These are phyloP conservation scores for Dioctria linearis DNA, from an alignment of 2,888 invertebrate genomes.

Conservation along the genomic window DNA sequence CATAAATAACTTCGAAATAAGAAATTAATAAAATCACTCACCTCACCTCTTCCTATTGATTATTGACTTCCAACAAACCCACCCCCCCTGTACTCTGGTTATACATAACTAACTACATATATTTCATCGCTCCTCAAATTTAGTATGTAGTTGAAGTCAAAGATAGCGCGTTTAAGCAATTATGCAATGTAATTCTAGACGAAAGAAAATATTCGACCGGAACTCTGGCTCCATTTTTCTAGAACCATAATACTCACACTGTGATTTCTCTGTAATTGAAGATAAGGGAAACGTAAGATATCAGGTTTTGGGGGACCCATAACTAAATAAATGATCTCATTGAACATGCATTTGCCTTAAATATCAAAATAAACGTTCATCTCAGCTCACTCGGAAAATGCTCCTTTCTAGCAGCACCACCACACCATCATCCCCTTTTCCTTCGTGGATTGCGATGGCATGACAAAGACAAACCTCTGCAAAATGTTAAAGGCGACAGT, in stretches of 20 bases:
- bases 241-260: no score
- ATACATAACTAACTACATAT: no score
- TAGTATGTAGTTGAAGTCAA: no score
- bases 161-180: neutral
- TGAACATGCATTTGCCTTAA: constrained; percentile 13
- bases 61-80: no score
- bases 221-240: neutral
- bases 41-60: no score
- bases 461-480: neutral
- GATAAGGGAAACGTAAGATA: neutral
- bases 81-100: no score
- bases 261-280: neutral
- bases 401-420: no score
- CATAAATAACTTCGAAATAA: no score
- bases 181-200: constrained; percentile 16
- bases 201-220: neutral
- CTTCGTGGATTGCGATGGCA: no score
- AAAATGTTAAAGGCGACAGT: constrained; percentile 4
- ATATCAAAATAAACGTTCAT: constrained; percentile 4
- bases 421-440: no score
- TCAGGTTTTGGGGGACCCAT: neutral
- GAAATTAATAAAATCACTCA: no score
- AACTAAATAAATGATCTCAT: constrained; percentile 11
- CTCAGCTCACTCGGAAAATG: neutral
- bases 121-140: no score